Base-by-base conservation (phyloP, 2,888 invertebrate genomes). In the Nesidiocoris tenuis region DNA sequence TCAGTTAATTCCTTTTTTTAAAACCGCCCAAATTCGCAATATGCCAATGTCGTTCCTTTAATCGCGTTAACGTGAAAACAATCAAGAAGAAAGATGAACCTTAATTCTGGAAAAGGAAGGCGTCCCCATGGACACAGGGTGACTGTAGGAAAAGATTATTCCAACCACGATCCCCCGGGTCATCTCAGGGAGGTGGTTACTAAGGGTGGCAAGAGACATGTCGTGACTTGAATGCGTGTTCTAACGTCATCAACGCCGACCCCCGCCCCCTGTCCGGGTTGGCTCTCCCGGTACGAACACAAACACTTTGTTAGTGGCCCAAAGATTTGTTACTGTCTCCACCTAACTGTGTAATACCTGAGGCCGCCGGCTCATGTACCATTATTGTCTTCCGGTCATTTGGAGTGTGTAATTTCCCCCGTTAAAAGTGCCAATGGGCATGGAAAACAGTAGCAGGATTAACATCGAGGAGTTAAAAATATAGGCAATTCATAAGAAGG, bases 211-310 rank as follows among this genome's bases (percentile, higher is more conserved):
- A 59, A 59, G 67, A 55, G 67, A 56, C 19, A 21, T 39, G 67
- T 67, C 67, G 67, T 67, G 67, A 54, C 56, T 67, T 17, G 67
- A 67, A 67, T 67, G 22, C 1, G 21, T 39, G 39, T 39, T 39
- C 12, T 12, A 12, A 39, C 39, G 39, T 39, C 39, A 39, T 39
- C 39, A 39, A 39, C 39, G 39, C 39, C 39, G 39, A n/a, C n/a
- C n/a, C n/a, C n/a, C 39, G 39, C 3, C 3, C 39, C 12, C 39
- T 39, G 5, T 12, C 12, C 39, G 39, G 5, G 5, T 3, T 39
- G 39, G 39, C 12, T 39, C 12, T 39, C 5, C 12, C 39, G 39
- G 3, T 39, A 39, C 39, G 12, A 39, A 39, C 39, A 39, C 39
- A 39, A 39, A 39, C 39, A 39, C 39, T 39, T 39, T 39, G 39